A percentile compares a stretch with the other conserved stretches of the same genome.
Conservation (phyloP, 2,888 invertebrate species). For the Poecilus cupreus region DNA sequence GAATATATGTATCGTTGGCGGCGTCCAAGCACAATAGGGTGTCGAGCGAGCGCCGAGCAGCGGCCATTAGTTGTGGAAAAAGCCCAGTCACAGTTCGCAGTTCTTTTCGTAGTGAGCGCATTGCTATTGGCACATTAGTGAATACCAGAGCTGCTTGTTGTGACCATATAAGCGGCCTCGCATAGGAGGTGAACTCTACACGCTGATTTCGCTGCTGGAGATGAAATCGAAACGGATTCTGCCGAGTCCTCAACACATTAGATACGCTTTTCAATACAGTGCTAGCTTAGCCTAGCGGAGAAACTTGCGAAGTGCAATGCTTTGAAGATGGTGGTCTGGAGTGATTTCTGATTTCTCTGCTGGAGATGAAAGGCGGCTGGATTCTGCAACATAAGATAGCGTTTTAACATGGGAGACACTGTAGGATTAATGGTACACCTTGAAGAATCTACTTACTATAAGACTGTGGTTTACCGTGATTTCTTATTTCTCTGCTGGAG, state of each 20-base stretch:
- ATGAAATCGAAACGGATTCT: neutral
- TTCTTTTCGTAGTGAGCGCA: constrained; percentile 60
- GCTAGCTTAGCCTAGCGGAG: too few species aligned
- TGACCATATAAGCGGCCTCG: constrained; percentile 63
- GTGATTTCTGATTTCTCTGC: constrained; percentile 35
- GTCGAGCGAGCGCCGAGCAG: constrained; percentile 60
- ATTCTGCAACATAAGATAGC: neutral
- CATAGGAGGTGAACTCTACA: too few species aligned
- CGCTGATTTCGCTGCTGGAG: constrained; percentile 59
- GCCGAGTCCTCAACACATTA: neutral
- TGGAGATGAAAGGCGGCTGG: constrained; percentile 16
- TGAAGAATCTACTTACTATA: neutral
- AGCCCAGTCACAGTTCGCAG: constrained; percentile 48
- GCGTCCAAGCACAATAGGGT: constrained; percentile 47
- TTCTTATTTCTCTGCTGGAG: constrained; percentile 27
- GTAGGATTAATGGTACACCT: neutral
- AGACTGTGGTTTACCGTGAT: constrained; percentile 5
- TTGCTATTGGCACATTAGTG: constrained; percentile 67
- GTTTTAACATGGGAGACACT: neutral
- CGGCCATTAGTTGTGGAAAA: constrained; percentile 60
- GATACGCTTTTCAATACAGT: neutral
- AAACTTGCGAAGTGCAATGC: neutral
- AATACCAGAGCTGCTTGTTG: constrained; percentile 62
- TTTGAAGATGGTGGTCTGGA: constrained; percentile 1
- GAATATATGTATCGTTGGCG: constrained; percentile 60